Base-by-base conservation (phyloP, 2,888 invertebrate genomes). In the Siphlonurus alternatus region DNA sequence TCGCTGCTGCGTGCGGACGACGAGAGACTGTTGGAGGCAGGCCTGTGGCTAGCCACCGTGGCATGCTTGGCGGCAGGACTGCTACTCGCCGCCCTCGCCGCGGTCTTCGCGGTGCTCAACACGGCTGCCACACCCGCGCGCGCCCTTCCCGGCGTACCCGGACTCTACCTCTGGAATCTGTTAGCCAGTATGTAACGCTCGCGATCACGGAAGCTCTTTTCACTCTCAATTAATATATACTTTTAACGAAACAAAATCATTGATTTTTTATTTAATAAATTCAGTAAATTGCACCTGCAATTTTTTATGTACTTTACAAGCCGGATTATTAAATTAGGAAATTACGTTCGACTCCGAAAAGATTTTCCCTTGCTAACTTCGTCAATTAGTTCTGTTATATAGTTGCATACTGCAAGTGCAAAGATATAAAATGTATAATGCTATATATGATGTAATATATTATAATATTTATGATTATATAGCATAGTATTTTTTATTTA, bases 121-220 rank as follows among this genome's bases (percentile, higher is more conserved):
- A 87, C 90, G 0, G 88, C 88, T 10, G 88, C 88, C 1, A 84
- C 86, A 1, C 86, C 86, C 5, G 81, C 86, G 3, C 77, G 88
- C 75, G 76, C 83, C 70, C 73, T 89, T 73, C 78, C 84, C 71
- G 83, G 86, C 70, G 77, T 85, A 59, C 79, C 83, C 23, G 87
- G 87, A n/a, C 78, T 88, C 53, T 88, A 86, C 69, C 74, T 88
- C 20, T 89, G 88, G 82, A 93, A 93, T 75, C 80, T 82, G 38
- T 75, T 89, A 68, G 85, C 88, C 70, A 79, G 92, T 92, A 76
- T 80, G 82, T 61, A 66, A 10, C 3, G 51, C n/a, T n/a, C n/a
- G n/a, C n/a, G 22, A 10, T 61, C 18, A 7, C 18, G 23, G 2
- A n/a, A 18, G 65, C 3, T 19, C 62, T n/a, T n/a, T 65, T 7